phyloP scores from a whole-genome alignment of 2,113 vertebrate genomes.

The Synchiropus splendidus region DNA sequence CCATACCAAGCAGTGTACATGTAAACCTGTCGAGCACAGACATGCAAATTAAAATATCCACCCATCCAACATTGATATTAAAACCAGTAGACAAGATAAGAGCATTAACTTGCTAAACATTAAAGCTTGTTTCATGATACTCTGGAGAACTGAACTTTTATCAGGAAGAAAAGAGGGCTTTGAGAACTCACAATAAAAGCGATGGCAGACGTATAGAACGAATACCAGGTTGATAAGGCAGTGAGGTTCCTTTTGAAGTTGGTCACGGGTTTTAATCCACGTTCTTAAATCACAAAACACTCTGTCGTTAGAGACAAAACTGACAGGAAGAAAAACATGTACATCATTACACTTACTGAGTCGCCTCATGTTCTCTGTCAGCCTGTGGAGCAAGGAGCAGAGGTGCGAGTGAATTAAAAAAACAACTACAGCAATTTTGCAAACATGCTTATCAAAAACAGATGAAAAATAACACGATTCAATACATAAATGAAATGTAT shows the following conservation, averaged over 20 bases:
- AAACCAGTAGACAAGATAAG: too few species aligned
- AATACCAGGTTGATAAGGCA: constrained; percentile 95
- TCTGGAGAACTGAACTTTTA: not conserved
- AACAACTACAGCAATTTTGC: too few species aligned
- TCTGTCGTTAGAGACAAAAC: not conserved
- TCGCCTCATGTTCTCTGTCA: constrained; percentile 95
- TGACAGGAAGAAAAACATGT: not conserved
- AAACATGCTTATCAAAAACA: too few species aligned
- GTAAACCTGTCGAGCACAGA: constrained; percentile 75
- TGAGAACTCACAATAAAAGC: constrained; percentile 92
- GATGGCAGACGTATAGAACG: constrained; percentile 93
- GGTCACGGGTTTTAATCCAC: constrained; percentile 89
- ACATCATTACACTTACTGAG: constrained; percentile 79
- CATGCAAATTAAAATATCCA: constrained; percentile 4
- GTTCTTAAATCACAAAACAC: constrained; percentile 62
- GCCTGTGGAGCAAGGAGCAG: constrained; percentile 61
- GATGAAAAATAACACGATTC: not conserved
- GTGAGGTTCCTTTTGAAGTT: constrained; percentile 92
- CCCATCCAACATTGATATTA: too few species aligned
- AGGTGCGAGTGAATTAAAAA: too few species aligned
- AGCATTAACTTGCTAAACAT: too few species aligned
- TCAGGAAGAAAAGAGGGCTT: not conserved
- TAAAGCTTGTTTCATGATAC: too few species aligned
- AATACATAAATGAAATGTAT: not conserved
- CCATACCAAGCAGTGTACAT: constrained; percentile 95